These are phyloP conservation scores for Hypselothyrea guttata DNA, from an alignment of 2,888 invertebrate species.

Conservation along the genomic window DNA sequence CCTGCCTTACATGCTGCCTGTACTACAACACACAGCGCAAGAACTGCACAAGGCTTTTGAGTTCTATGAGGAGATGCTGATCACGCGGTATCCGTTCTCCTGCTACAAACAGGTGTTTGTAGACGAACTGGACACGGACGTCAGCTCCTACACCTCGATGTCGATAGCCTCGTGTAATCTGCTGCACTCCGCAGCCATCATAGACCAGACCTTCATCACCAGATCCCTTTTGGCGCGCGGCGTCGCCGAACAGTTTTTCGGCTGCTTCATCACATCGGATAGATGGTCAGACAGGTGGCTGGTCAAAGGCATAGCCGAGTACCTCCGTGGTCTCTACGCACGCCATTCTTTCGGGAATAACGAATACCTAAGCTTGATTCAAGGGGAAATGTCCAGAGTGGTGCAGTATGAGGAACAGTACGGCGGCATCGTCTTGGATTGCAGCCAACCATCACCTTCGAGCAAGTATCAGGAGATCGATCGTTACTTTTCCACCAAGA, in stretches of 20 bases:
- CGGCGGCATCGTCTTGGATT: constrained; percentile 94
- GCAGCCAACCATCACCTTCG: constrained; percentile 89
- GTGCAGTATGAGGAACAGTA: constrained; percentile 94
- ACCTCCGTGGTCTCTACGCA: constrained; percentile 94
- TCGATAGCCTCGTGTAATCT: constrained; percentile 95
- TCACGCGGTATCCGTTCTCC: constrained; percentile 96
- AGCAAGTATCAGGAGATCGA: constrained; percentile 84
- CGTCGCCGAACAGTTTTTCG: constrained; percentile 99
- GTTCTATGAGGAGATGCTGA: constrained; percentile 98
- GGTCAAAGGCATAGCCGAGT: constrained; percentile 95
- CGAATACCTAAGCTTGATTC: constrained; percentile 91
- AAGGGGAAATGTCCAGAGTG: constrained; percentile 83
- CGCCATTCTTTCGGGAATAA: constrained; percentile 99
- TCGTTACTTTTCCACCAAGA: constrained; percentile 95
- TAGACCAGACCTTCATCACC: constrained; percentile 95
- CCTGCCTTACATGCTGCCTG: constrained; percentile 93
- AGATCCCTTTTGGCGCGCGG: constrained; percentile 96
- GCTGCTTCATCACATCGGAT: constrained; percentile 98
- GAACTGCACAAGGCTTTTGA: constrained; percentile 97
- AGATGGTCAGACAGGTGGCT: constrained; percentile 99
- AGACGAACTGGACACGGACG: constrained; percentile 94
- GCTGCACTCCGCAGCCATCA: constrained; percentile 93
- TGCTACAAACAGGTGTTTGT: constrained; percentile 99
- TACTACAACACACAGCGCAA: constrained; percentile 94
- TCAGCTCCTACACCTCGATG: constrained; percentile 96